Base-by-base conservation (phyloP, 2,888 invertebrate genomes). In the Sinohyriopsis cumingii region DNA sequence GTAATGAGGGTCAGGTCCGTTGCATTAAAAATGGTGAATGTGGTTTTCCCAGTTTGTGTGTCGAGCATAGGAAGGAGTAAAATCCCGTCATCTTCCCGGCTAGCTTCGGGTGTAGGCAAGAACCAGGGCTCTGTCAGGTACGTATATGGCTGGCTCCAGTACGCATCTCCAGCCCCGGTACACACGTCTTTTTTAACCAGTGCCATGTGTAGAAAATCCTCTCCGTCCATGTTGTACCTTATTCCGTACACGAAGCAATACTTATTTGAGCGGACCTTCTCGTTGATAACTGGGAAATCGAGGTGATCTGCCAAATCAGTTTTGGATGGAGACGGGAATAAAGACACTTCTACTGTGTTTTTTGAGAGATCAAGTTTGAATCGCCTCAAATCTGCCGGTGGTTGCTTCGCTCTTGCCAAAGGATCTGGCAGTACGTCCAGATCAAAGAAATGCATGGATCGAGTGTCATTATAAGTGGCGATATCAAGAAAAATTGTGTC, bases 211-310 rank as follows among this genome's bases (percentile, higher is more conserved):
- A 76, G 75, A 7, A 82, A 75, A 9, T 76, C 74, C 19, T 68
- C 60, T 25, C 77, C 74, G 67, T 86, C 84, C 2, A 74, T 73
- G 69, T 81, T 83, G 33, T 81, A 57, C 5, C 80, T 82, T 9
- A 84, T 67, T 0, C 87, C 87, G 55, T 86, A 88, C 53, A 82
- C 78, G 70, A 68, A 86, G 71, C 88, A 88, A 66, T 87, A 86
- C 18, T 68, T 73, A 15, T 71, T 72, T 9, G 74, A 75, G 33
- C 86, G 78, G 66, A 75, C 85, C 9, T 77, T 67, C 71, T 85
- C 85, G 72, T 88, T 88, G 61, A 88, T 85, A 4, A 79, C 77
- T 18, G 87, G 88, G 74, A 88, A 77, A 62, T 87, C 88, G 5
- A 87, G 61, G 12, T 57, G 72, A n/a, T 68, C 67, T 0, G 82